These are phyloP conservation scores for Gadus chalcogrammus DNA, from an alignment of 2,113 vertebrate species.

Conservation along the genomic window DNA sequence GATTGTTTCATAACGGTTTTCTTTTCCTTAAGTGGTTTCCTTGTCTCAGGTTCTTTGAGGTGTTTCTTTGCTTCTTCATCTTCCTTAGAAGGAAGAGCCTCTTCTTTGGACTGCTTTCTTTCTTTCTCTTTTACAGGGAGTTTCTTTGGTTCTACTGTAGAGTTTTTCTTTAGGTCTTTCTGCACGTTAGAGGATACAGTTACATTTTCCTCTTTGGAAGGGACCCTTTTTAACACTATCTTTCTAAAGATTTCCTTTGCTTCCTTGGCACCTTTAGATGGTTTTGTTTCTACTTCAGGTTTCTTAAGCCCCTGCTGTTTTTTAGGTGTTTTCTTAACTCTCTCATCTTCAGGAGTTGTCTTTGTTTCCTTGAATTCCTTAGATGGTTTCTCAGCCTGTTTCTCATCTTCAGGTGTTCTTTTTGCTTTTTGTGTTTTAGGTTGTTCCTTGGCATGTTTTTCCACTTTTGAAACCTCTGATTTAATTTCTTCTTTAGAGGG, in stretches of 20 bases:
- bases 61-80: not conserved
- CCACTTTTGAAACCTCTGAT: not conserved
- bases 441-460: not conserved
- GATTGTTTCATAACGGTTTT: not conserved
- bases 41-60: not conserved
- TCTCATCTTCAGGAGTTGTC: too few species aligned
- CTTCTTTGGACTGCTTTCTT: too few species aligned
- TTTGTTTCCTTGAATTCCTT: too few species aligned
- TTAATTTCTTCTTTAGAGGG: not conserved
- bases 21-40: not conserved
- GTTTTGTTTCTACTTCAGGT: too few species aligned
- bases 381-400: not conserved
- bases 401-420: not conserved
- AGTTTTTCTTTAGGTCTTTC: too few species aligned
- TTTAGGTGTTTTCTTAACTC: too few species aligned
- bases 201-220: too few species aligned
- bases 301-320: too few species aligned
- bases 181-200: too few species aligned
- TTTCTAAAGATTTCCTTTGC: too few species aligned
- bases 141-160: not conserved
- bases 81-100: not conserved
- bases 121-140: too few species aligned
- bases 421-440: not conserved
- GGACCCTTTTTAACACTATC: too few species aligned
- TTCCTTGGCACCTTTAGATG: not conserved